Evolutionary conservation across 2,113 vertebrate species (phyloP), one percentile per base, ranked within the genome.

Genomic region (Semnopithecus entellus): DNA sequence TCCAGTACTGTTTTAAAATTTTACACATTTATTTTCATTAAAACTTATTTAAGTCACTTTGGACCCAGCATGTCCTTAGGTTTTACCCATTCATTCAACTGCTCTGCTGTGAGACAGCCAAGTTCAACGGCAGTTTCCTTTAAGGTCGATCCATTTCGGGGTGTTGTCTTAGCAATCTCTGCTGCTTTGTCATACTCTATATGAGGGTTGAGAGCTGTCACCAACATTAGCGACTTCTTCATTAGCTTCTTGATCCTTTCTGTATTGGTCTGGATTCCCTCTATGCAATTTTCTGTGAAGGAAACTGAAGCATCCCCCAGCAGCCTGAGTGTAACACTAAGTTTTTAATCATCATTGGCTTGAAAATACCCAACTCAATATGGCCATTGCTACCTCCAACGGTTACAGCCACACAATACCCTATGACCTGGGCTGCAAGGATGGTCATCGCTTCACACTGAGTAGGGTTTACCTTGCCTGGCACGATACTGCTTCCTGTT

Each of bases 361-460:
- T 99, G 97, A 99, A 99, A 85, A 99, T 99, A 57, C 99, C 99
- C 97, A 99, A 98, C 86, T 99, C 99, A 94, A 99, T 99, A 98
- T 99, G 99, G 96, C 99, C 99, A 40, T 99, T 99, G 98, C 99
- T 99, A 88, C 99, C 99, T 86, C 99, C 99, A 12, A 99, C 96
- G 14, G 99, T 99, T 64, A 99, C 99, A 0, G 99, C 99, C 22
- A 99, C 99, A 0, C 99, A 99, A 96, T 99, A 99, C 23, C 99
- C 99, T 99, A 99, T 99, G 48, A 99, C 99, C 55, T 99, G 99
- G 68, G 99, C 99, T 27, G 99, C 99, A 14, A 99, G 99, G 99
- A 99, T 99, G 75, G 99, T 99, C 98, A 99, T 98, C 4, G 99
- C 99, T 96, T 99, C 99, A 95, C 99, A 99, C 98, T 99, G 99